A percentile compares a stretch with the other conserved stretches of the same genome.
Conservation (phyloP, 1,140 invertebrate genomes). For the Musca domestica region DNA sequence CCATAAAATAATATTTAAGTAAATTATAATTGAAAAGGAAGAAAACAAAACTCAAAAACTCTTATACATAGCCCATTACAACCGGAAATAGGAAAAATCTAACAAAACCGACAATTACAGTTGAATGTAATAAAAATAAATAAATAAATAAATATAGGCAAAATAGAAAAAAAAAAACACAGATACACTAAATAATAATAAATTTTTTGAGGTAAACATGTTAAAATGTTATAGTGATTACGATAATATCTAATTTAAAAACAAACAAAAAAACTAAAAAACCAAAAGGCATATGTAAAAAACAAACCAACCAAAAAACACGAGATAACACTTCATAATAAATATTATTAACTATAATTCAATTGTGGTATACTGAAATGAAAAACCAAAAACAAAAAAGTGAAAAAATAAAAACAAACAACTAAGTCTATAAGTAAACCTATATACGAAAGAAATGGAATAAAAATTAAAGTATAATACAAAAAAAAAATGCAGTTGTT, state of each 20-base stretch:
- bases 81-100: neutral
- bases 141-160: neutral
- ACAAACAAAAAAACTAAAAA: neutral
- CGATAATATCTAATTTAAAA: too few species aligned
- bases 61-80: neutral
- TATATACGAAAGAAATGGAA: slow-evolving; percentile 15
- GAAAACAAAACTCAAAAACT: neutral
- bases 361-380: slow-evolving; percentile 20
- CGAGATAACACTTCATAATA: neutral
- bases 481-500: too few species aligned
- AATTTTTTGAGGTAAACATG: neutral
- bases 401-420: slow-evolving; percentile 1
- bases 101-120: too few species aligned
- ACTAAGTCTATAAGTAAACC: neutral
- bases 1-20: neutral
- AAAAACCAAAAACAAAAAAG: slow-evolving; percentile 12
- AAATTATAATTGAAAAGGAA: neutral
- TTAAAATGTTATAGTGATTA: too few species aligned
- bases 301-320: neutral
- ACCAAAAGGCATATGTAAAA: slow-evolving; percentile 12
- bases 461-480: neutral
- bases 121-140: slow-evolving; percentile 2
- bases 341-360: slow-evolving; percentile 12
- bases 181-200: neutral
- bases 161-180: neutral